Percentiles rank a stretch among this genome's conserved stretches.
These are phyloP conservation scores for Zapus hudsonius DNA, from an alignment of 2,113 vertebrate species.

Conservation along the genomic window DNA sequence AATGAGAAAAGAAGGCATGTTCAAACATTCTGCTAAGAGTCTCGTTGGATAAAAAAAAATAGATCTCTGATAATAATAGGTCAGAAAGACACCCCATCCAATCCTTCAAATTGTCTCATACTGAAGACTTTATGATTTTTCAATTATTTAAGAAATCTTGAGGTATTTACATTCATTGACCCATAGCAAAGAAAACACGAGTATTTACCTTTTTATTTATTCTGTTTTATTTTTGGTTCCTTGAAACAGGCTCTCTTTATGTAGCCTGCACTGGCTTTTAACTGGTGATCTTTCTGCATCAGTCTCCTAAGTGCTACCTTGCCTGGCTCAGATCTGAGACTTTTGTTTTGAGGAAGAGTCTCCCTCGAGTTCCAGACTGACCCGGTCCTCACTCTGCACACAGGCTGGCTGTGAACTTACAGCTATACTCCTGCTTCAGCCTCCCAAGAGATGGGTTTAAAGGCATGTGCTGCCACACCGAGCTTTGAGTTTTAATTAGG, in stretches of 20 bases:
- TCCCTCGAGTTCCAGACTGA: too few relatives aligned
- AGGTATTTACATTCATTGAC: slow-evolving; percentile 21
- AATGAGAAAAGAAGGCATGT: slow-evolving; percentile 62
- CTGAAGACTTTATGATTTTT: slow-evolving; percentile 33
- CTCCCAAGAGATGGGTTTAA: too few relatives aligned
- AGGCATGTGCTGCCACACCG: too few relatives aligned
- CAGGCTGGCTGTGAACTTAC: too few relatives aligned
- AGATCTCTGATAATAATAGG: not conserved
- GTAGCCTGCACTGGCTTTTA: not conserved
- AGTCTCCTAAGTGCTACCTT: not conserved
- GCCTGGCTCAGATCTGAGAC: slow-evolving; percentile 30
- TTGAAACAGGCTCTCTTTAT: not conserved
- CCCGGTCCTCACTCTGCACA: too few relatives aligned
- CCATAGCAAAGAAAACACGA: slow-evolving; percentile 2
- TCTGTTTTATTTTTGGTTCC: not conserved
- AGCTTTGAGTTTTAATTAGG: not conserved
- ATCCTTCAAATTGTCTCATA: not conserved
- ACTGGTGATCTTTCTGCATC: not conserved
- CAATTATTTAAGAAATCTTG: slow-evolving; percentile 24
- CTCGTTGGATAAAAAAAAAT: not conserved
- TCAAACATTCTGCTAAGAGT: slow-evolving; percentile 23
- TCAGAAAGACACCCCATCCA: not conserved
- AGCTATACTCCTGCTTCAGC: too few relatives aligned
- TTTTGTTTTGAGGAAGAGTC: too few relatives aligned
- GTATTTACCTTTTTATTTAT: not conserved